Base-by-base conservation (phyloP, 1,140 invertebrate species). In the Chironomus striatipennis region DNA sequence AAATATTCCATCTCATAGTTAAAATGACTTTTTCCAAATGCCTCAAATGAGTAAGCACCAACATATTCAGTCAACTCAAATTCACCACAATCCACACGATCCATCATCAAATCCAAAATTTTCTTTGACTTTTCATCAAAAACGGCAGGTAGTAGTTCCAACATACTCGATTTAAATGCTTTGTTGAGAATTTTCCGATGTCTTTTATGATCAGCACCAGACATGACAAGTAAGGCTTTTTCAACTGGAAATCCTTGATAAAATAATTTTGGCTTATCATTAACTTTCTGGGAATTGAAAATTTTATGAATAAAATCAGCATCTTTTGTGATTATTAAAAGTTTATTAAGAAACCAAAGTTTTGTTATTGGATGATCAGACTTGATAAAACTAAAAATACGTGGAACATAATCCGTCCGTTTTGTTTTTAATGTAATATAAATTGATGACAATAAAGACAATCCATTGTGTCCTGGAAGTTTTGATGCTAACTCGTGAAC, bases 51-150 rank as follows among this genome's bases (percentile, higher is more conserved):
- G 7, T 42, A 42, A 43, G 42, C 10, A 15, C n/a, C 42, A 12
- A 42, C 42, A 15, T 6, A 42, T 43, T 74, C 17, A 7, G 42
- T 34, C 57, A n/a, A 17, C 8, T 43, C 43, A 21, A 21, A 21
- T 57, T 74, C 12, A 10, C 64, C n/a, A 3, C 3, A 47, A 47
- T 47, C 15, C 24, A 74, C 15, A 15, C 64, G 57, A 17, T 57
- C n/a, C 15, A 17, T 43, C 18, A 74, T 20, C 15, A 34, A 12
- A 64, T 74, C 64, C 17, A 24, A 5, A 20, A 20, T 64, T 65
- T 8, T 65, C 64, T 43, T 42, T 3, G 43, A 65, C 43, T 74
- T 74, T 4, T 43, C 43, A 43, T 47, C 43, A 42, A 74, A 74
- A 43, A 42, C 21, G 9, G 42, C 15, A 2, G 43, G 8, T 34